Evolutionary conservation across 2,113 vertebrate genomes (phyloP), one percentile per base, ranked within the genome.

Genomic region (Coptodon rendalli): DNA sequence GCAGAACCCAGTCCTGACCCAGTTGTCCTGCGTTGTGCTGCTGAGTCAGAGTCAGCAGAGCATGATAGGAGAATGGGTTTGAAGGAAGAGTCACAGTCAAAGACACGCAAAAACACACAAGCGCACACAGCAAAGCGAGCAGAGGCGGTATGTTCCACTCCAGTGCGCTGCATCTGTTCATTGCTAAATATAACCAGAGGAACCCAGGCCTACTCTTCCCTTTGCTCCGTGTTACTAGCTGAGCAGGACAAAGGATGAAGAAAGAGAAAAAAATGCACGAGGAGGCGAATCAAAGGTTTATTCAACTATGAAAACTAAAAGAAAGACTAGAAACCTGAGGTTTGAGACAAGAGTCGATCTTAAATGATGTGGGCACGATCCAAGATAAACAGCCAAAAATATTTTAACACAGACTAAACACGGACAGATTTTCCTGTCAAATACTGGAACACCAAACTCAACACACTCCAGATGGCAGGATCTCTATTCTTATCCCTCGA

Each of bases 141-240:
- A 94, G 89, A 95, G 93, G 91, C 92, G 59, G 93, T 88, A 63
- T 94, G 92, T 94, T 93, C 90, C 66, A 88, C 95, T 95, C 92
- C 92, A 95, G 91, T 91, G 90, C 92, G 17, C 94, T 89, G 89
- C 93, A 95, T 96, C 95, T 96, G 95, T 94, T 95, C 91, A 88
- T 16, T 84, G 85, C 94, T 95, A 95, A 95, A 96, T 95, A 95
- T 95, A 95, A 93, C 94, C 86, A 89, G 86, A 93, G 84, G 71
- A 95, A 92, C 91, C 71, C 80, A 53, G 92, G 90, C 90, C 87
- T 93, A 78, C 87, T 71, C 85, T 90, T 91, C 90, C 85, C 89
- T 86, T 59, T 40, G 89, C 90, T 88, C 87, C 56, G 59, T 84
- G 87, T 87, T 90, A 89, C 63, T 38, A 82, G 90, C 90, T 90